A percentile compares a stretch with the other conserved stretches of the same genome.
Evolutionary conservation across 1,140 invertebrate genomes (phyloP).

Genomic region (Rhopalosiphum padi): DNA sequence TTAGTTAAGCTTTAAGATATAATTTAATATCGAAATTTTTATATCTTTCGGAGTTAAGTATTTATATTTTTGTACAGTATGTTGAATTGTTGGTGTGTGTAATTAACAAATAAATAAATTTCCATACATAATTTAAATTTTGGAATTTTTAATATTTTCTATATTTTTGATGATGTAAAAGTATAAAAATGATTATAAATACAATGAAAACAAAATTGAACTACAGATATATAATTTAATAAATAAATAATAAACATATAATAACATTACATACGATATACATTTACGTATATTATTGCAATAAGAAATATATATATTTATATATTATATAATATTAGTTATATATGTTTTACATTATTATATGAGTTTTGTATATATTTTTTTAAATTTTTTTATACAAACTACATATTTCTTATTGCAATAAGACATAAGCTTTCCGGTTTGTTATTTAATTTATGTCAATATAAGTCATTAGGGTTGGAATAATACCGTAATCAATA

Average conservation of each 20-base stretch:
- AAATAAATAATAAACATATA: not conserved
- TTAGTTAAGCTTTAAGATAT: not conserved
- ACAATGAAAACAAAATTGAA: not conserved
- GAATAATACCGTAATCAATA: constrained; percentile 3
- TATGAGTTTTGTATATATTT: too few species aligned
- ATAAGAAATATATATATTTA: too few species aligned
- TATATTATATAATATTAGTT: not conserved
- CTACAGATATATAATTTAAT: not conserved
- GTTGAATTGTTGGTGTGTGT: not conserved
- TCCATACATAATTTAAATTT: not conserved
- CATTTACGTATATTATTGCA: too few species aligned
- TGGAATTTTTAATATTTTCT: not conserved
- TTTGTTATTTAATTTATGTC: not conserved
- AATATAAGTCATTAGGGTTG: not conserved
- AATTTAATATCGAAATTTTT: not conserved
- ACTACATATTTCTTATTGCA: not conserved
- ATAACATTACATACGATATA: not conserved
- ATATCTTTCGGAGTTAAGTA: not conserved
- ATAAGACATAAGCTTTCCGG: not conserved
- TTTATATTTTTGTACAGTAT: not conserved
- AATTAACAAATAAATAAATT: not conserved
- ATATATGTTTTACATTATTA: not conserved
- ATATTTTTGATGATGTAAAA: not conserved
- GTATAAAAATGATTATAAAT: not conserved
- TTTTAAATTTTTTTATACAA: not conserved